Conservation (phyloP, 2,888 invertebrate species). For the Reticulitermes lucifugus region DNA sequence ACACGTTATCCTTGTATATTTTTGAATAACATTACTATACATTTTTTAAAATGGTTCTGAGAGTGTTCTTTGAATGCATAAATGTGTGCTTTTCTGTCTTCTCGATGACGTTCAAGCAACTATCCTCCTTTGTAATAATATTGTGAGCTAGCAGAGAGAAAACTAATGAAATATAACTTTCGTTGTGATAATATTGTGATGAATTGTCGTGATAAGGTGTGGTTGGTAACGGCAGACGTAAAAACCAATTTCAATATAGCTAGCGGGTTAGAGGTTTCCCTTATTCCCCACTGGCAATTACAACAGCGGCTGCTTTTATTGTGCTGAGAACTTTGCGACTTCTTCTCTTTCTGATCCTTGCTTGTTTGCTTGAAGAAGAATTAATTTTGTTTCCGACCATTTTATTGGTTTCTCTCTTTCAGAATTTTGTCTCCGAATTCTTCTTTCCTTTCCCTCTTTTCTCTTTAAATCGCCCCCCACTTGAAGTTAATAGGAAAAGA, state of each 20-base stretch:
- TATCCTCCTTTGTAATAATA: too few relatives aligned
- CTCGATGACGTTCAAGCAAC: too few relatives aligned
- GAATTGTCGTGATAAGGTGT: not conserved
- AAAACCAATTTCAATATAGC: conserved; percentile 1
- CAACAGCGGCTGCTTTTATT: not conserved
- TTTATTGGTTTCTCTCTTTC: conserved; percentile 15
- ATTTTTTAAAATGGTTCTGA: too few relatives aligned
- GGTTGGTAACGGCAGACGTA: not conserved
- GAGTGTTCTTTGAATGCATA: too few relatives aligned
- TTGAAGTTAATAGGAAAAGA: conserved; percentile 1
- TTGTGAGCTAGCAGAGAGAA: too few relatives aligned
- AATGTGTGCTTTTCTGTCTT: too few relatives aligned
- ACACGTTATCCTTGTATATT: too few relatives aligned
- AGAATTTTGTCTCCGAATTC: not conserved
- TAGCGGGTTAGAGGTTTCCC: not conserved
- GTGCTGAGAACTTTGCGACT: not conserved
- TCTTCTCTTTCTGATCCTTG: not conserved
- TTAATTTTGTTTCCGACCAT: conserved; percentile 17
- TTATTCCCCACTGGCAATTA: not conserved
- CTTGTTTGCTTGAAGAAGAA: conserved; percentile 24
- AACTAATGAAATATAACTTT: too few relatives aligned
- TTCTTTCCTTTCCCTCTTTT: conserved; percentile 5
- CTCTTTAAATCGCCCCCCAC: conserved; percentile 7
- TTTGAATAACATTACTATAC: too few relatives aligned
- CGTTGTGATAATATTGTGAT: not conserved